Evolutionary conservation across 2,797 vertebrate species (phyloP), one percentile per base, ranked within the genome.

Genomic region (Sebastes dallii): DNA sequence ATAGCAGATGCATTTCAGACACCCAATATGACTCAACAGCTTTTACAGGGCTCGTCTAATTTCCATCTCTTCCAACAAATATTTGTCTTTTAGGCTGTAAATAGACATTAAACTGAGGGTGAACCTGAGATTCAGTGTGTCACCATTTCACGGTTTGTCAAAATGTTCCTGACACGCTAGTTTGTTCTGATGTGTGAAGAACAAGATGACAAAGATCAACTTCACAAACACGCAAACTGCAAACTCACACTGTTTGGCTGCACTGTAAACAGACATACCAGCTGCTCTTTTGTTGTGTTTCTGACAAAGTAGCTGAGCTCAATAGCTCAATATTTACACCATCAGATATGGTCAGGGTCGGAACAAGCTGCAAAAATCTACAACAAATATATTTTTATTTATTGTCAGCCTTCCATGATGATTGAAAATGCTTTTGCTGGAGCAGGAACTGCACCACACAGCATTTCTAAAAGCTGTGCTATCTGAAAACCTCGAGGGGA

Each of bases 401-500:
- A 4, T 42, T 42, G 10, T 20, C 46, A 52, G 46, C 18, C 18
- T 52, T 52, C 46, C 27, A 50, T 22, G 52, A 22, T 54, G 58
- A 18, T 14, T 55, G n/a, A 50, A 71, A 81, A 67, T 25, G 3
- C 18, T 30, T 29, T 20, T 13, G 13, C 55, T 2, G 1, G 14
- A 22, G 27, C 18, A 8, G 11, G 9, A 18, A 1, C 20, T n/a
- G 50, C 50, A 20, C 50, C 50, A 4, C 18, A 20, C 55, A 27
- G 27, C 22, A 8, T 46, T 68, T 66, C 64, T 29, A 24, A 62
- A 66, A 67, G 62, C 66, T 61, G 50, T 18, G 24, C 68, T 71
- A 36, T 82, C 71, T 78, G 25, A 76, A 71, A 66, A 29, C 20
- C 76, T 69, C 13, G 24, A 58, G 70, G 70, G 29, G 7, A 13